phyloP scores from a whole-genome alignment of 2,113 vertebrate genomes.

The Desmodus rotundus region DNA sequence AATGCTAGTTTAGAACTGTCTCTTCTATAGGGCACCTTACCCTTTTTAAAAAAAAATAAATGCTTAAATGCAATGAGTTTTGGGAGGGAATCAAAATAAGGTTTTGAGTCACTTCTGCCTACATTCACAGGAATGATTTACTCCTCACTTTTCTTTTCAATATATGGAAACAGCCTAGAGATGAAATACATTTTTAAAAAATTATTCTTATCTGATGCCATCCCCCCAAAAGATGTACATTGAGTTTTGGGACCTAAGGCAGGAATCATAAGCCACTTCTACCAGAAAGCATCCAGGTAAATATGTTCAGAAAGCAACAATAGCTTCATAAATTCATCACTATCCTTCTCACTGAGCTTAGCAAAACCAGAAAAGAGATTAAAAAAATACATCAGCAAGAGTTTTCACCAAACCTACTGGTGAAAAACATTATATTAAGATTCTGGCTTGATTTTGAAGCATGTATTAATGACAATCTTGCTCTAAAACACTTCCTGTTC shows the following conservation, averaged over 20 bases:
- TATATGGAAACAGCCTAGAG: not conserved
- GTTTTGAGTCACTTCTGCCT: not conserved
- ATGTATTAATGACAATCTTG: not conserved
- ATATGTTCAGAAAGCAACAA: not conserved
- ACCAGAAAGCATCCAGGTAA: not conserved
- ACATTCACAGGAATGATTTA: not conserved
- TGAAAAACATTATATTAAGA: not conserved
- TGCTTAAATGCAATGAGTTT: not conserved
- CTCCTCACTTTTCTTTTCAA: slow-evolving; percentile 8
- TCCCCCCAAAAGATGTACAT: not conserved
- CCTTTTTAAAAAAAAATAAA: not conserved
- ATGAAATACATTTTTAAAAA: not conserved
- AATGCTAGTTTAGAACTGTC: not conserved
- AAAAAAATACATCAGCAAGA: not conserved
- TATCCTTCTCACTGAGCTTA: not conserved
- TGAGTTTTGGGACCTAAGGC: not conserved
- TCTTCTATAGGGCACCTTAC: not conserved
- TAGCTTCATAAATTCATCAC: not conserved
- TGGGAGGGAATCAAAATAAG: not conserved
- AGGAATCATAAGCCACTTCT: not conserved
- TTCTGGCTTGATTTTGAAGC: not conserved
- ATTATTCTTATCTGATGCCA: not conserved
- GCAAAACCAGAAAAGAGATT: not conserved
- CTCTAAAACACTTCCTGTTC: not conserved
- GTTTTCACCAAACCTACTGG: not conserved